Evolutionary conservation across 2,888 invertebrate species (phyloP).

Genomic region (Beris chalybata): DNA sequence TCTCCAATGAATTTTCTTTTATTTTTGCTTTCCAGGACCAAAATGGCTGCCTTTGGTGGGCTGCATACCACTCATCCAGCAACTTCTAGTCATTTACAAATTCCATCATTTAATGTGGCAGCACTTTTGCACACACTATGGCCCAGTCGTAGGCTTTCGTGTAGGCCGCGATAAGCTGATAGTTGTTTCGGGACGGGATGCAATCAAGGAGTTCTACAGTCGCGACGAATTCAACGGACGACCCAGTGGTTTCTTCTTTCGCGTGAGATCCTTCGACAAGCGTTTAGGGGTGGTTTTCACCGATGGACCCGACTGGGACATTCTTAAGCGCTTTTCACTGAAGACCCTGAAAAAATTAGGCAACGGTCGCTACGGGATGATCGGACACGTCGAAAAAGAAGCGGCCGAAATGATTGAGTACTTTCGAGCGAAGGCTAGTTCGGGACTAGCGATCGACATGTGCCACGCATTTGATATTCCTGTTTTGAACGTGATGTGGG

Average conservation of each 20-base stretch:
- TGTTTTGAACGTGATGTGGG: constrained; percentile 71
- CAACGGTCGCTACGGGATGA: constrained; percentile 62
- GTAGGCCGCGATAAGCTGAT: constrained; percentile 65
- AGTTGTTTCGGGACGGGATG: constrained; percentile 64
- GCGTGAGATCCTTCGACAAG: constrained; percentile 67
- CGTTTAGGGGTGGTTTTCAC: constrained; percentile 69
- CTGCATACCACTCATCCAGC: constrained; percentile 54
- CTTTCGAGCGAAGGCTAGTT: constrained; percentile 50
- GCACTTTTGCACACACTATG: constrained; percentile 62
- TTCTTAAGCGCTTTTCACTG: constrained; percentile 68
- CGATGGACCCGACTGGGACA: constrained; percentile 68
- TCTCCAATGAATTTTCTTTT: no score
- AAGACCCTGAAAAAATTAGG: constrained; percentile 67
- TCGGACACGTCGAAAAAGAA: constrained; percentile 63
- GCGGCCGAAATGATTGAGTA: constrained; percentile 59
- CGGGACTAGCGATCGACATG: constrained; percentile 56
- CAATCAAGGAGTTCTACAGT: constrained; percentile 64
- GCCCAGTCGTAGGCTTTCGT: constrained; percentile 68
- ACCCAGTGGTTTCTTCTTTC: constrained; percentile 71
- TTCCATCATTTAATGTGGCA: constrained; percentile 64
- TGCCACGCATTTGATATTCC: constrained; percentile 63
- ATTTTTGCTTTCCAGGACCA: constrained; percentile 57
- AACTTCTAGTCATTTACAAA: constrained; percentile 49
- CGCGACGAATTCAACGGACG: constrained; percentile 69
- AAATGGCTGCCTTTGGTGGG: constrained; percentile 62